Evolutionary conservation across 2,888 invertebrate genomes (phyloP).

Genomic region (Hypomecis atomaria): DNA sequence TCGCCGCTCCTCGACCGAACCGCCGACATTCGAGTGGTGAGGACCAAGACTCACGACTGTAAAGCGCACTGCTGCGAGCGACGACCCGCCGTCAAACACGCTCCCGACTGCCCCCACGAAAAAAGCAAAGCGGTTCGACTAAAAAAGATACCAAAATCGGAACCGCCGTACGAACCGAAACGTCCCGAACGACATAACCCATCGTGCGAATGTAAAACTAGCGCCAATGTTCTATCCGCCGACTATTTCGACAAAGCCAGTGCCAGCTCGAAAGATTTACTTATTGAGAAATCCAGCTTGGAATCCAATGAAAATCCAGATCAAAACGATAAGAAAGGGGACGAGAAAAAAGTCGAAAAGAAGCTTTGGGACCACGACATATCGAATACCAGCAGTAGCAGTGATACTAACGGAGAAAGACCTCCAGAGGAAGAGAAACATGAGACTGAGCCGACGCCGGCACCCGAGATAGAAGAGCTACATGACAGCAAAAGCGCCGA

Average conservation of each 20-base stretch:
- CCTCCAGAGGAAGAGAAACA: constrained; percentile 55
- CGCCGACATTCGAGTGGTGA: constrained; percentile 73
- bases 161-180: constrained; percentile 60
- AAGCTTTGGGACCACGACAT: constrained; percentile 83
- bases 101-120: constrained; percentile 55
- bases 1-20: constrained; percentile 87
- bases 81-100: constrained; percentile 60
- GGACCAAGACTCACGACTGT: constrained; percentile 70
- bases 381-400: constrained; percentile 85
- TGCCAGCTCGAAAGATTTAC: constrained; percentile 89
- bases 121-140: constrained; percentile 75
- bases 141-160: constrained; percentile 71
- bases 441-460: constrained; percentile 55
- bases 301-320: constrained; percentile 80
- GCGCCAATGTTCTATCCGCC: constrained; percentile 49
- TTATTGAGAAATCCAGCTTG: constrained; percentile 85
- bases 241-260: constrained; percentile 87
- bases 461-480: constrained; percentile 66
- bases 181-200: constrained; percentile 57
- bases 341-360: constrained; percentile 62
- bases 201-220: constrained; percentile 68
- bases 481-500: constrained; percentile 75
- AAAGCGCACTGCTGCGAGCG: constrained; percentile 74
- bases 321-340: constrained; percentile 48
- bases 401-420: constrained; percentile 78